Evolutionary conservation across 2,888 invertebrate species (phyloP), one percentile per base, ranked within the genome.

Genomic region (Ceramica pisi): DNA sequence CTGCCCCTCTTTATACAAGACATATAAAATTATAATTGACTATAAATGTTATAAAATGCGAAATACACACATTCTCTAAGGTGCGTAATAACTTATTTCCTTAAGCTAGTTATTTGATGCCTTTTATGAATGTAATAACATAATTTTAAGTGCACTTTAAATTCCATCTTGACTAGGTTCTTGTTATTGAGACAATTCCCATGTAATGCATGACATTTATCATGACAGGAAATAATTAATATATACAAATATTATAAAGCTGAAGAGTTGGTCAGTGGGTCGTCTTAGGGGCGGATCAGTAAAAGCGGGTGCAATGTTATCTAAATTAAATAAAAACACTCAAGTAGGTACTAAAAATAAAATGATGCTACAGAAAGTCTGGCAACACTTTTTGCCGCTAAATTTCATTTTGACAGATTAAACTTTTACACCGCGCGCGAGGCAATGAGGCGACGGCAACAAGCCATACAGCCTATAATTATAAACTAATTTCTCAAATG

Each of bases 401-500:
- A 82, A 60, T 70, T 68, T 67, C 41, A 46, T 78, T 83, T 84
- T 82, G 87, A 86, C 83, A 86, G 73, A 73, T 80, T 76, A 70
- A 80, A 85, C 77, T 87, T 86, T 86, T 79, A 79, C 26, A 80
- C n/a, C 64, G 66, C 68, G 61, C 64, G 66, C 68, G 61, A 66
- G 56, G 65, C 74, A 21, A 75, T 70, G 74, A 62, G 59, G 64
- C 75, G n/a, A 76, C 69, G 75, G 61, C 65, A 63, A 69, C 63
- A 48, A 46, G 70, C 48, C n/a, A 66, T 57, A 61, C 79, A 80
- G 78, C 85, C 82, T 77, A 50, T 81, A 87, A 86, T 86, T 86
- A 86, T 71, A 85, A 78, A 68, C 77, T 78, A 84, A 79, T 86
- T 86, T 80, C 75, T 71, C 65, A 76, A 83, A 81, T 76, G 76